A percentile compares a stretch with the other conserved stretches of the same genome.
phyloP scores from a whole-genome alignment of 2,113 vertebrate genomes.

The Cepphus grylle region DNA sequence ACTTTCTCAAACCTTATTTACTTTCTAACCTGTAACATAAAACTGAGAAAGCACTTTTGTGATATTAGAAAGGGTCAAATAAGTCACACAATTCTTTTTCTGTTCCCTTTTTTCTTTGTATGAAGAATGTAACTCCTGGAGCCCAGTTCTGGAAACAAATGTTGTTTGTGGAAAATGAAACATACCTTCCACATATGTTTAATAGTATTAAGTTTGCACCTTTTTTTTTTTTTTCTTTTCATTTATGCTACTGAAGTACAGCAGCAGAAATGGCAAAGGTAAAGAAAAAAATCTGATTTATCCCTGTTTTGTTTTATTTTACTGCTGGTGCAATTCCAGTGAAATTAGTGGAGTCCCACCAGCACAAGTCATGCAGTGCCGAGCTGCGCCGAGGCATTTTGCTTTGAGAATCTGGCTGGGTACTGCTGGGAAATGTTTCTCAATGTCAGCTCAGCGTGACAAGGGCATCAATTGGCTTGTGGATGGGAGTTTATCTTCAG shows the following conservation, averaged over 20 bases:
- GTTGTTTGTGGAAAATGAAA: neutral
- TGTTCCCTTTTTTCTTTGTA: neutral
- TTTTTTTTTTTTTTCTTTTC: neutral
- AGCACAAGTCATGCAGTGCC: neutral
- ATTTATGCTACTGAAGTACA: neutral
- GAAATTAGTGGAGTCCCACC: neutral
- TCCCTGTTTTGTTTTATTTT: neutral
- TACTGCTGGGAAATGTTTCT: slow-evolving; percentile 13
- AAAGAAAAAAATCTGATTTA: neutral
- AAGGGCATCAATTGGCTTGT: neutral
- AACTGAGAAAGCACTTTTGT: neutral
- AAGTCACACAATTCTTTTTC: neutral
- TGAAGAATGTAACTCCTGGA: neutral
- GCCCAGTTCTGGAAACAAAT: neutral
- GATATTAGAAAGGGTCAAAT: neutral
- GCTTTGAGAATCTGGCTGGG: neutral
- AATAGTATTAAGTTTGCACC: neutral
- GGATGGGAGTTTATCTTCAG: neutral
- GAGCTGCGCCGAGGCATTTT: neutral
- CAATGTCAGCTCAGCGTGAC: neutral
- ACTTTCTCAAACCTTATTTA: neutral
- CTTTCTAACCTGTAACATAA: neutral
- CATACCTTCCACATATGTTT: neutral
- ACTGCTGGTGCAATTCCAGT: neutral
- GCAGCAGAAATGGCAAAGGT: neutral